These are phyloP conservation scores for Drosophila imparisetae DNA, from an alignment of 2,888 invertebrate species.

Conservation along the genomic window DNA sequence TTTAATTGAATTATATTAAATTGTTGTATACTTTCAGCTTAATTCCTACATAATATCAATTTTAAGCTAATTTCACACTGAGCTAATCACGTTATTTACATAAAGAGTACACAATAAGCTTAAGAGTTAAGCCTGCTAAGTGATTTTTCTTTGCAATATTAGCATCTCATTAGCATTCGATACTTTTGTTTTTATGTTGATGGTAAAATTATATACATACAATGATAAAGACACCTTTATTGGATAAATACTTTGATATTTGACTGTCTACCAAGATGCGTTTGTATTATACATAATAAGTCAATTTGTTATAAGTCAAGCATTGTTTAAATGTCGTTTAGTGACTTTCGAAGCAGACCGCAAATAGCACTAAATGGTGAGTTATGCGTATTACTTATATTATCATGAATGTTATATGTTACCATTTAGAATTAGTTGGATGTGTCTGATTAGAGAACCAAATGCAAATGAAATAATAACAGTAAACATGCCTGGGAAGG, in stretches of 20 bases:
- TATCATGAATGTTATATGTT: slow-evolving; percentile 33
- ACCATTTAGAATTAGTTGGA: slow-evolving; percentile 29
- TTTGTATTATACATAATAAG: slow-evolving; percentile 23
- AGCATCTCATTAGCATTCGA: slow-evolving; percentile 79
- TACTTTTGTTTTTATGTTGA: slow-evolving; percentile 44
- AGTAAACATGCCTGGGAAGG: slow-evolving; percentile 42
- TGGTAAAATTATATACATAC: slow-evolving; percentile 47
- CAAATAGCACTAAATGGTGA: slow-evolving; percentile 10
- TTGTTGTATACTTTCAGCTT: slow-evolving; percentile 1
- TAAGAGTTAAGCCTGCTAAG: slow-evolving; percentile 37
- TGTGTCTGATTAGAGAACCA: slow-evolving; percentile 19
- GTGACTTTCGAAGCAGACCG: slow-evolving; percentile 15
- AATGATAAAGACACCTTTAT: slow-evolving; percentile 35
- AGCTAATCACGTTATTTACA: slow-evolving; percentile 48
- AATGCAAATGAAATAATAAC: slow-evolving; percentile 43
- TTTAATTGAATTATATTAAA: background rate
- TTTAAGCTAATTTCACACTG: background rate
- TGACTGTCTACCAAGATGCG: slow-evolving; percentile 10
- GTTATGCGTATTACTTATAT: slow-evolving; percentile 12
- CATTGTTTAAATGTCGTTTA: slow-evolving; percentile 24
- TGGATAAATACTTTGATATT: slow-evolving; percentile 31
- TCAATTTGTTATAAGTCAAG: slow-evolving; percentile 35
- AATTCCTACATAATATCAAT: background rate
- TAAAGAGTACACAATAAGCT: slow-evolving; percentile 23
- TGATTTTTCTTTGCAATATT: slow-evolving; percentile 19